Conservation (phyloP, 2,888 invertebrate species). For the Encarsia formosa region DNA sequence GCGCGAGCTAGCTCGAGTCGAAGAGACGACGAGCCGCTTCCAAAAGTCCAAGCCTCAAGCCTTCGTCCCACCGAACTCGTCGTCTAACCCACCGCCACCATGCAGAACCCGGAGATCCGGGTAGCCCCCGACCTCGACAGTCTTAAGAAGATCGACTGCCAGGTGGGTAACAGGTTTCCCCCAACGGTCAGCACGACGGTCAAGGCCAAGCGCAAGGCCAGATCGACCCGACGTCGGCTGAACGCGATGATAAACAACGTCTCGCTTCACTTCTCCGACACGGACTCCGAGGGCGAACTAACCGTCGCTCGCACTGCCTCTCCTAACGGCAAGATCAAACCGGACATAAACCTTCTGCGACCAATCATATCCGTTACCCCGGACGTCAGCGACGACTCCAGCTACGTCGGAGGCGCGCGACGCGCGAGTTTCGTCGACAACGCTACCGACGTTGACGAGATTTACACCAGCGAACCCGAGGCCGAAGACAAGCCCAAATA, state of each 20-base stretch:
- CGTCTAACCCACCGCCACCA: no score
- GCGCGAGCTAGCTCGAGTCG: conserved; percentile 14
- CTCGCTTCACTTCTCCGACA: conserved; percentile 48
- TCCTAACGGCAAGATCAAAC: conserved; percentile 5
- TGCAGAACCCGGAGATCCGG: conserved; percentile 3
- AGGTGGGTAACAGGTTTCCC: not conserved
- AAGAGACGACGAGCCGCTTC: not conserved
- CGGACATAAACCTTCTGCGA: conserved; percentile 14
- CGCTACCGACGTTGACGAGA: conserved; percentile 47
- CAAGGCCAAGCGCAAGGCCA: conserved; percentile 43
- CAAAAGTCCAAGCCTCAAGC: not conserved
- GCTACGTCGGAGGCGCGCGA: conserved; percentile 25
- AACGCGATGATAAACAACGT: conserved; percentile 47
- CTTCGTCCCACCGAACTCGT: no score
- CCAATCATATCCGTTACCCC: conserved; percentile 44
- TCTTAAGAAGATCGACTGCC: conserved; percentile 29
- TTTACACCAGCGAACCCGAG: conserved; percentile 44
- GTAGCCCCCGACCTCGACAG: conserved; percentile 20
- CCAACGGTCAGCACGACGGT: not conserved
- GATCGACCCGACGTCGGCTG: conserved; percentile 42
- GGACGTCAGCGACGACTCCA: conserved; percentile 25
- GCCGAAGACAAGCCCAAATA: conserved; percentile 13
- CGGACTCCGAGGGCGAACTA: conserved; percentile 48
- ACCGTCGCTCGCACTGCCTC: conserved; percentile 30
- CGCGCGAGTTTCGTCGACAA: conserved; percentile 40